These are phyloP conservation scores for Campylorhamphus procurvoides DNA, from an alignment of 2,113 vertebrate species.

Conservation along the genomic window DNA sequence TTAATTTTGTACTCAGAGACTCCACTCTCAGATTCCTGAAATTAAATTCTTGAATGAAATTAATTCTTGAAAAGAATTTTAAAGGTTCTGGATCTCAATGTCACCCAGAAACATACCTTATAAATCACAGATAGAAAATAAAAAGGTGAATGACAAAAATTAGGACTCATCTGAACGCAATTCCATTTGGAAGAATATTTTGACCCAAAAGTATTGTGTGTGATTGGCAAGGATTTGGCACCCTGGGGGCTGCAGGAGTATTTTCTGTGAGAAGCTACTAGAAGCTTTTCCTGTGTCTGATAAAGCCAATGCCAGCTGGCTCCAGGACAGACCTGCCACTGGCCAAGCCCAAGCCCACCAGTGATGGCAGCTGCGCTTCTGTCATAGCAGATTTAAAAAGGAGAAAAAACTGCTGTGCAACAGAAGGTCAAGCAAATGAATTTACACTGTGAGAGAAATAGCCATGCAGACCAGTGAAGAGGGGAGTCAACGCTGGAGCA, in stretches of 20 bases:
- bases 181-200: background rate
- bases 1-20: background rate
- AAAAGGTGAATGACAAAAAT: background rate
- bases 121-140: background rate
- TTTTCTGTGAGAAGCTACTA: background rate
- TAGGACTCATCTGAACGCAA: background rate
- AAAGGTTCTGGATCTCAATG: background rate
- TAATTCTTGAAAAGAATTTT: background rate
- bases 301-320: background rate
- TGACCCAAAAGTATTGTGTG: background rate
- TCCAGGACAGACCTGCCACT: rapidly evolving
- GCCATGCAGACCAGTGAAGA: background rate
- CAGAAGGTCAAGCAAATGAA: background rate
- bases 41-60: too few relatives aligned
- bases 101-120: background rate
- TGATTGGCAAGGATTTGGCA: background rate
- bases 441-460: background rate
- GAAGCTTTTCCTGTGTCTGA: background rate
- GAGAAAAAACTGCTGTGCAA: background rate
- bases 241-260: rapidly evolving
- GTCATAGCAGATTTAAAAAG: background rate
- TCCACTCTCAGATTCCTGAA: background rate
- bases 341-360: background rate
- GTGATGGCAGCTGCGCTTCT: rapidly evolving
- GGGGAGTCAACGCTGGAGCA: rapidly evolving